Conservation (phyloP, 2,797 vertebrate species). For the Gorsachius magnificus region DNA sequence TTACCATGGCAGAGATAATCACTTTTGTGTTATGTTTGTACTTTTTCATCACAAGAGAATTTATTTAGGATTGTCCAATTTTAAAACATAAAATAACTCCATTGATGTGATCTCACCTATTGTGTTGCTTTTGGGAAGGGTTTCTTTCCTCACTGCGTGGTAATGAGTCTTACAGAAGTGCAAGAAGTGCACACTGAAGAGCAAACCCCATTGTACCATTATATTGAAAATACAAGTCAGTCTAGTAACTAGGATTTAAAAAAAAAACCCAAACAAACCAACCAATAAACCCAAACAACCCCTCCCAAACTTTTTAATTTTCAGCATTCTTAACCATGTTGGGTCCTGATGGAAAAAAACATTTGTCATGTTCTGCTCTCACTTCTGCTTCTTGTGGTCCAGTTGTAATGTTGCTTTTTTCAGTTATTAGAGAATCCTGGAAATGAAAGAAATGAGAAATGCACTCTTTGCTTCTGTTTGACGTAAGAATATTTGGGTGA, state of each 20-base stretch:
- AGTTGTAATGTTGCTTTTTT: not conserved
- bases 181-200: not conserved
- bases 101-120: not conserved
- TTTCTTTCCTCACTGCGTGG: not conserved
- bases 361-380: not conserved
- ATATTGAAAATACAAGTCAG: not conserved
- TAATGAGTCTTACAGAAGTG: not conserved
- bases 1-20: not conserved
- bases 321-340: not conserved
- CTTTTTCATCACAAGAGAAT: not conserved
- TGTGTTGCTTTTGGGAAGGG: not conserved
- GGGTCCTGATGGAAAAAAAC: not conserved
- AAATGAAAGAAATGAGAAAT: not conserved
- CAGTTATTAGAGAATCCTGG: not conserved
- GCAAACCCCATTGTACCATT: not conserved
- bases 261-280: too few relatives aligned
- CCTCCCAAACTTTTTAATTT: not conserved
- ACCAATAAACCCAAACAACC: too few relatives aligned
- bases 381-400: not conserved
- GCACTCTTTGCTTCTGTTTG: not conserved
- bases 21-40: not conserved
- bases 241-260: not conserved
- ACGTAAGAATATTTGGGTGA: not conserved
- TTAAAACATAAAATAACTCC: not conserved
- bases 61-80: not conserved